Evolutionary conservation across 2,113 vertebrate genomes (phyloP), one percentile per base, ranked within the genome.

Genomic region (Puntigrus tetrazona): DNA sequence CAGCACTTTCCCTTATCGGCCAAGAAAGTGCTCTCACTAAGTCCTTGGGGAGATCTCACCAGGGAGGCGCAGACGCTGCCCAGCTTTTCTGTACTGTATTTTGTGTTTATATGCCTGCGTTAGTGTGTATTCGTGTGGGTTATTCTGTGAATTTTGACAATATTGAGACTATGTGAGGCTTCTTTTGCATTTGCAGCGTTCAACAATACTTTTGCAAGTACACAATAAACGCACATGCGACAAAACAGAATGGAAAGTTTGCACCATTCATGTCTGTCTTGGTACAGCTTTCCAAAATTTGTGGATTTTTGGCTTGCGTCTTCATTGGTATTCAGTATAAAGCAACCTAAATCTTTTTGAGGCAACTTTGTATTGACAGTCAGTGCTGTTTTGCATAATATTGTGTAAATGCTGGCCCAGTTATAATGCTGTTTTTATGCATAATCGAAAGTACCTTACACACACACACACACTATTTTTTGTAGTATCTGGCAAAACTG

Each of bases 1-100:
- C 70, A 69, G 83, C 81, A 87, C 82, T 86, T 87, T 84, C 27
- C 77, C 87, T 89, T 87, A 86, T 87, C 85, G 45, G 73, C 81
- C 80, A 84, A 82, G 83, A 89, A 88, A 88, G 87, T 81, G 83
- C 84, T 89, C 78, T 78, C 43, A 7, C 81, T 6, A 47, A 63
- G 74, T 86, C 87, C 84, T 78, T 47, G 20, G 87, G 87, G 89
- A 87, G 73, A 84, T 69, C 83, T 87, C 72, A 55, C 81, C 84
- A 81, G 81, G 81, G 86, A 84, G 84, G 59, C 77, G 31, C 63
- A 78, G 69, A 81, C 45, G 25, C 74, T 70, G 41, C 84, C 65
- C 67, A 81, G 63, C 63, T 74, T 79, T 72, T 25, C 55, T 43
- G 31, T 25, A n/a, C 59, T 74, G 76, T 36, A 76, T 27, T 14